Conservation (phyloP, 2,888 invertebrate species). For the Zygogramma bicolorata region DNA sequence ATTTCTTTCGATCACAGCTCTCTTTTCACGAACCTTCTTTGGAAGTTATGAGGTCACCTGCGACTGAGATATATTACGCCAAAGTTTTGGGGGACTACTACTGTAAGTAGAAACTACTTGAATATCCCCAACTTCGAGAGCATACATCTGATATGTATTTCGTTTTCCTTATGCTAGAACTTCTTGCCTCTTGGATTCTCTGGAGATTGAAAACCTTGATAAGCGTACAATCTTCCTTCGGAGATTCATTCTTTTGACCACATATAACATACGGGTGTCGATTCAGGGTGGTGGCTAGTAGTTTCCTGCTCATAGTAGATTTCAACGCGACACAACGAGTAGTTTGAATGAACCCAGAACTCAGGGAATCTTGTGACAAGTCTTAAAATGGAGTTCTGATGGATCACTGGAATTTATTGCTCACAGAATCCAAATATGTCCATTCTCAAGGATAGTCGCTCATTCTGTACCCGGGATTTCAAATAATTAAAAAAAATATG, state of each 20-base stretch:
- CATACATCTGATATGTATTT: constrained; percentile 4
- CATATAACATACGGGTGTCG: not conserved
- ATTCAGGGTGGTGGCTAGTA: too few species aligned
- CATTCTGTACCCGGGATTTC: too few species aligned
- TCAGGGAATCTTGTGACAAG: too few species aligned
- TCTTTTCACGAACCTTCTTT: not conserved
- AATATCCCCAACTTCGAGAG: not conserved
- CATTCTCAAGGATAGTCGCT: too few species aligned
- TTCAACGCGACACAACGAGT: too few species aligned
- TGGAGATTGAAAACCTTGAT: not conserved
- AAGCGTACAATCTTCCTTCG: not conserved
- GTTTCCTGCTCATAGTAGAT: too few species aligned
- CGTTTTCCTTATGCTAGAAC: not conserved
- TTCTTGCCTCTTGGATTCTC: not conserved
- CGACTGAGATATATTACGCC: not conserved
- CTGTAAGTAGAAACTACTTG: not conserved
- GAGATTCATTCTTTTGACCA: not conserved
- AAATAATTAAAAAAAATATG: too few species aligned
- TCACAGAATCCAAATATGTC: too few species aligned
- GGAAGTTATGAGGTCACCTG: not conserved
- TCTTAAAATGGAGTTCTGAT: too few species aligned
- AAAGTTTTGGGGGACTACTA: not conserved
- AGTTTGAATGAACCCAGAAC: too few species aligned
- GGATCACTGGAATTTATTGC: too few species aligned
- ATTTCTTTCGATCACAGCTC: not conserved